A percentile compares a stretch with the other conserved stretches of the same genome.
Conservation (phyloP, 2,113 vertebrate species). For the Chaetura pelagica region DNA sequence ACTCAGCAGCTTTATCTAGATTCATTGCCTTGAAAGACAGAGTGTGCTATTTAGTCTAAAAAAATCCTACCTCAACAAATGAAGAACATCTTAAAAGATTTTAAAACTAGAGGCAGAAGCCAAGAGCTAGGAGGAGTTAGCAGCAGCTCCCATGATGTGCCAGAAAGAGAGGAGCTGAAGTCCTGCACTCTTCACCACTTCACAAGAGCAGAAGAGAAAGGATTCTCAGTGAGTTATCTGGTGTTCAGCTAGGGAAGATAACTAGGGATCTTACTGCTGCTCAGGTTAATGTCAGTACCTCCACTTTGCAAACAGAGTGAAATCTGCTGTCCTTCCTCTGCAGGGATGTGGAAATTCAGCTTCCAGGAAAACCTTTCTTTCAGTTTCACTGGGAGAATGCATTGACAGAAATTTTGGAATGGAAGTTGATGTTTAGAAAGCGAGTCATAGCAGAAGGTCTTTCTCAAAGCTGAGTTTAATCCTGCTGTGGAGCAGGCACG, state of each 20-base stretch:
- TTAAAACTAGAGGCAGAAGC: not conserved
- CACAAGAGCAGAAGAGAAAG: not conserved
- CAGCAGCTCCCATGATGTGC: not conserved
- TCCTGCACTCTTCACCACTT: not conserved
- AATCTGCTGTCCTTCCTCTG: not conserved
- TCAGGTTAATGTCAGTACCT: not conserved
- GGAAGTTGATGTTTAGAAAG: fast-evolving
- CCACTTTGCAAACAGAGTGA: not conserved
- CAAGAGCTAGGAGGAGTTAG: not conserved
- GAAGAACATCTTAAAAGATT: not conserved
- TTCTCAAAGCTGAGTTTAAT: not conserved
- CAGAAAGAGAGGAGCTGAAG: not conserved
- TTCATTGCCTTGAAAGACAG: not conserved
- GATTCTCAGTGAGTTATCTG: not conserved
- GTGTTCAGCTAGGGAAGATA: not conserved
- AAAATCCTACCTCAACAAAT: not conserved
- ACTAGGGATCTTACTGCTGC: not conserved
- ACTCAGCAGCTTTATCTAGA: not conserved
- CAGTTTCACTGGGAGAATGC: not conserved
- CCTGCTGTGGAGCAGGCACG: not conserved
- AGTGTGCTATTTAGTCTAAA: not conserved
- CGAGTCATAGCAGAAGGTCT: not conserved
- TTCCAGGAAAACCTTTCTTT: not conserved
- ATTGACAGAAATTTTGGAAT: not conserved
- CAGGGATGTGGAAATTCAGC: not conserved